These are phyloP conservation scores for Thunnus albacares DNA, from an alignment of 2,797 vertebrate species.

Conservation along the genomic window DNA sequence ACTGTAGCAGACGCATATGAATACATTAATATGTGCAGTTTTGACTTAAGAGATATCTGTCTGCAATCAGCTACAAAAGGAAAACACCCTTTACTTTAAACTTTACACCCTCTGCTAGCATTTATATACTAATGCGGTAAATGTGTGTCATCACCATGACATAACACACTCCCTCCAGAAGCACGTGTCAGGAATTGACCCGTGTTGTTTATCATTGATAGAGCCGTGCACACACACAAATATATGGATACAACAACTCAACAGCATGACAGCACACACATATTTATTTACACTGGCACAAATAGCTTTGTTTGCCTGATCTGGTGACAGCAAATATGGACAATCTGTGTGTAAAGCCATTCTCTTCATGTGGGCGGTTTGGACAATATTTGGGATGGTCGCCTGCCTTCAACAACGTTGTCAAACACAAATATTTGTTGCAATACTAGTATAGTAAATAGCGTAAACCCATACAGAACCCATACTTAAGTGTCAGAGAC, in stretches of 20 bases:
- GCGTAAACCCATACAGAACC: constrained; percentile 3
- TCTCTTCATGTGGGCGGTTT: constrained; percentile 27
- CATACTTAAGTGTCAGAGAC: constrained; percentile 9
- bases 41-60: not conserved
- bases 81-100: not conserved
- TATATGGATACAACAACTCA: not conserved
- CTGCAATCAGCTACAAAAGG: not conserved
- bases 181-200: not conserved
- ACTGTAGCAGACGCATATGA: not conserved
- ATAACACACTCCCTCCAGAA: not conserved
- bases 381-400: constrained; percentile 46
- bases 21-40: not conserved
- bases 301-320: constrained; percentile 43
- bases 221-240: not conserved
- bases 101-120: not conserved
- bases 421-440: constrained; percentile 31
- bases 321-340: constrained; percentile 33
- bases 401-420: constrained; percentile 34
- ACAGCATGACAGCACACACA: constrained; percentile 23
- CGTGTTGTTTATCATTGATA: constrained; percentile 9
- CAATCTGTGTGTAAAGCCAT: constrained; percentile 44
- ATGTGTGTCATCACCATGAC: not conserved
- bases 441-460: not conserved
- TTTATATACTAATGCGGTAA: not conserved
- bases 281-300: constrained; percentile 40